Evolutionary conservation across 2,797 vertebrate genomes (phyloP).

Genomic region (Oreochromis grahami): DNA sequence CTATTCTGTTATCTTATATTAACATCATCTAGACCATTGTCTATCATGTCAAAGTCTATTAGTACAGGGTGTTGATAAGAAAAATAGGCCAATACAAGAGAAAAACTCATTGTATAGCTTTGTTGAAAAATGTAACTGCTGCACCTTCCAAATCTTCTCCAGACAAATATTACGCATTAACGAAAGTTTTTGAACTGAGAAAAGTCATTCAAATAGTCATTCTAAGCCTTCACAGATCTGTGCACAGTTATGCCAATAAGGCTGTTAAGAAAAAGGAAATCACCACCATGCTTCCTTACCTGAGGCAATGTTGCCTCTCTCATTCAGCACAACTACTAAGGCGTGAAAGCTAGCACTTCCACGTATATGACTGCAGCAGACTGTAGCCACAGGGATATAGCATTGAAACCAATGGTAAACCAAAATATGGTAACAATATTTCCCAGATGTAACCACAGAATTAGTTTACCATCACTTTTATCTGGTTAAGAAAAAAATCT

Average conservation of each 20-base stretch:
- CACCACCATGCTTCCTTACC: conserved; percentile 36
- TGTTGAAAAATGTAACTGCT: neutral
- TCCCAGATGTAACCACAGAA: neutral
- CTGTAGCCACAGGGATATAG: neutral
- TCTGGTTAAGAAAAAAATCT: neutral
- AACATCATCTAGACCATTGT: conserved; percentile 17
- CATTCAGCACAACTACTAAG: conserved; percentile 44
- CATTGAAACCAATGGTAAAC: conserved; percentile 1
- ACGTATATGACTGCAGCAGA: conserved; percentile 19
- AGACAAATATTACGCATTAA: neutral
- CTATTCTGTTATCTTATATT: neutral
- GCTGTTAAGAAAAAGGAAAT: conserved; percentile 61
- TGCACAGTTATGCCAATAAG: conserved; percentile 39
- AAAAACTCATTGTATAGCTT: conserved; percentile 15
- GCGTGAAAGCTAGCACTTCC: conserved; percentile 25
- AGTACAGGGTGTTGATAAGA: conserved; percentile 19
- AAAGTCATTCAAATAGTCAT: neutral
- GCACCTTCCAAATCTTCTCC: neutral
- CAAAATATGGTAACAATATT: neutral
- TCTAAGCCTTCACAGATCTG: conserved; percentile 14
- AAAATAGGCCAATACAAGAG: conserved; percentile 17
- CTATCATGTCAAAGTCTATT: conserved; percentile 32
- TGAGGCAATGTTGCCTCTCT: conserved; percentile 45
- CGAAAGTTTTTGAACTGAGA: neutral
- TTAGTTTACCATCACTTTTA: neutral